phyloP scores from a whole-genome alignment of 23 tunicate genomes.

The Halocynthia aurantium region DNA sequence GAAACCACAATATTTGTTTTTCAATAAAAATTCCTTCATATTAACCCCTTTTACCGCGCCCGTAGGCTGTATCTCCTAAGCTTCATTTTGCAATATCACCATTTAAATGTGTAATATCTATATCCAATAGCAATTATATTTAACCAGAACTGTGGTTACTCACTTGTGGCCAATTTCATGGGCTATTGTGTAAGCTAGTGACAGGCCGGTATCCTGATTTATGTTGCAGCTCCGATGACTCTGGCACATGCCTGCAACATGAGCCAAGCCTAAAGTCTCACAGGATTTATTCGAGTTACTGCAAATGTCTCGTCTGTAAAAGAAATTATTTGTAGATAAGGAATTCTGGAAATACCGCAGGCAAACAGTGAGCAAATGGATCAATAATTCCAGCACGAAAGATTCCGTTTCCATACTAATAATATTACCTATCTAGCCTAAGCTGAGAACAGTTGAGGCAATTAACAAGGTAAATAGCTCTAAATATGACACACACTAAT shows the following conservation, averaged over 20 bases:
- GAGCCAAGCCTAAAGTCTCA: conserved; percentile 83
- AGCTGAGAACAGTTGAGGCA: too few species aligned
- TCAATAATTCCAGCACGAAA: too few species aligned
- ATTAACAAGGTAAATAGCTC: too few species aligned
- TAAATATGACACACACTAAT: too few species aligned
- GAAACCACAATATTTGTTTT: too few species aligned
- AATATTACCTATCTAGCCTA: too few species aligned
- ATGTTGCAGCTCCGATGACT: conserved; percentile 85
- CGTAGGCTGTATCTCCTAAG: too few species aligned
- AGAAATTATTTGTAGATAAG: background rate
- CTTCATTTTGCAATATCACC: too few species aligned
- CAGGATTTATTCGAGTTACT: conserved; percentile 67
- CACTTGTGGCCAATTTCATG: conserved; percentile 94
- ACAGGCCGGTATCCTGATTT: conserved; percentile 87
- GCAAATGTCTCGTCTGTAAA: conserved; percentile 64
- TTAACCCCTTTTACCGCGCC: too few species aligned
- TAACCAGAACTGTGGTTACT: background rate
- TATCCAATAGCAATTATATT: background rate
- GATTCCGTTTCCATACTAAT: too few species aligned
- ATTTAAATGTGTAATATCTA: too few species aligned
- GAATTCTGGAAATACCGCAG: background rate
- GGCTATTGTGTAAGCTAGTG: conserved; percentile 89
- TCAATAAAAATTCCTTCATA: too few species aligned
- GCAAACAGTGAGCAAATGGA: background rate
- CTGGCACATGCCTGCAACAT: conserved; percentile 93